Conservation (phyloP, 35 echinoderm and acorn worm genomes). For the Chiridota heheva region DNA sequence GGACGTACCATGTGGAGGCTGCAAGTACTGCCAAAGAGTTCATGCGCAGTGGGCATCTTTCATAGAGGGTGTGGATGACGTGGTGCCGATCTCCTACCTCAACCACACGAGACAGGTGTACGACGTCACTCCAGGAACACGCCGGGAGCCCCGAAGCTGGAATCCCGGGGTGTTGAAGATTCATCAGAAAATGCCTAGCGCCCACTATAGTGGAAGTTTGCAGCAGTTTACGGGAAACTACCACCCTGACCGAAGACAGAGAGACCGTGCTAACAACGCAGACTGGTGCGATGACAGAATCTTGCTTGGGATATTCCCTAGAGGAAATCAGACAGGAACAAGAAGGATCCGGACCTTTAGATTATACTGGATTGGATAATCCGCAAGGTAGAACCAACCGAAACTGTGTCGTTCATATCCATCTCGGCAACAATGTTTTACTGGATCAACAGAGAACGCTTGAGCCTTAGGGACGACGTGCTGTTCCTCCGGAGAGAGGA, state of each 20-base stretch:
- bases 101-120: not conserved
- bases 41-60: constrained; percentile 54
- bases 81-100: no score
- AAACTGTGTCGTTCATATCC: not conserved
- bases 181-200: not conserved
- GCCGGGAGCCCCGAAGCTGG: not conserved
- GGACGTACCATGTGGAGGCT: constrained; percentile 55
- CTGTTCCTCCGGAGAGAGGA: not conserved
- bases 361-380: not conserved
- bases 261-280: not conserved
- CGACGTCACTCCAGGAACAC: not conserved
- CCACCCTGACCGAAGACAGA: not conserved
- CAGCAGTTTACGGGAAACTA: not conserved
- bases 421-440: not conserved
- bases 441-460: not conserved
- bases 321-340: not conserved
- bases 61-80: no score
- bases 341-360: not conserved
- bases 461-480: not conserved
- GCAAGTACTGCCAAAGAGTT: constrained; percentile 39
- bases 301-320: not conserved
- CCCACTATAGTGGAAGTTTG: not conserved
- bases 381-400: not conserved
- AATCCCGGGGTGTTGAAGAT: not conserved
- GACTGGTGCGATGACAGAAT: not conserved